Evolutionary conservation across 2,113 vertebrate species (phyloP).

Genomic region (Ophiodon elongatus): DNA sequence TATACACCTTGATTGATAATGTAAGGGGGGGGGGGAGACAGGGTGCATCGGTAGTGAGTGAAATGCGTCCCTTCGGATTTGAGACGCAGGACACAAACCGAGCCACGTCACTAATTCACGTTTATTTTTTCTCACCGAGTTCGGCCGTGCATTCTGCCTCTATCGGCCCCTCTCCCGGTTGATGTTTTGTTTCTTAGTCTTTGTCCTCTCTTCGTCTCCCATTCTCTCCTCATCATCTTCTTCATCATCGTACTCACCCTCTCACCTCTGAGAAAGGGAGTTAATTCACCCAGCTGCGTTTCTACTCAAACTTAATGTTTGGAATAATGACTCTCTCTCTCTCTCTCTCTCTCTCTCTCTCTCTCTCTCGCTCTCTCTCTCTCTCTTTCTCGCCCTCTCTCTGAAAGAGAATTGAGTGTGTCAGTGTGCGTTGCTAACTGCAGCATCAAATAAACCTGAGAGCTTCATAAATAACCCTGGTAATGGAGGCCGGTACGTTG

Average conservation of each 20-base stretch:
- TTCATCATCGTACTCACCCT: not conserved
- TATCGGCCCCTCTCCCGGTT: not conserved
- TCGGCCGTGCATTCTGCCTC: not conserved
- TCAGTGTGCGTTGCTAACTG: not conserved
- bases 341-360: not conserved
- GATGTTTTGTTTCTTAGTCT: not conserved
- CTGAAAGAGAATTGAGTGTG: not conserved
- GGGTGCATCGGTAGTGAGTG: too few species aligned
- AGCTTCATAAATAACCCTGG: slow-evolving; percentile 16
- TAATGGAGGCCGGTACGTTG: slow-evolving; percentile 10
- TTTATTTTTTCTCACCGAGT: too few species aligned
- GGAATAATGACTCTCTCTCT: not conserved
- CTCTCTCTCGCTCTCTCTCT: not conserved
- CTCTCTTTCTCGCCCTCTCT: not conserved
- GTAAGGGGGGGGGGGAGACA: too few species aligned
- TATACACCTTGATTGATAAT: too few species aligned
- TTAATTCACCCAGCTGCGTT: not conserved
- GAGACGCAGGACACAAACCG: too few species aligned
- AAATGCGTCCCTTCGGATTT: too few species aligned
- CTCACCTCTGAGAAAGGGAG: not conserved
- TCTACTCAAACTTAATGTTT: not conserved
- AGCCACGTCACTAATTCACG: too few species aligned
- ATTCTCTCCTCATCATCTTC: not conserved
- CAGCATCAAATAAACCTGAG: slow-evolving; percentile 28
- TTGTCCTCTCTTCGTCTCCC: not conserved